Percentiles rank a stretch among this genome's conserved stretches.
phyloP scores from a whole-genome alignment of 2,888 invertebrate genomes.

The Philereme transversata region DNA sequence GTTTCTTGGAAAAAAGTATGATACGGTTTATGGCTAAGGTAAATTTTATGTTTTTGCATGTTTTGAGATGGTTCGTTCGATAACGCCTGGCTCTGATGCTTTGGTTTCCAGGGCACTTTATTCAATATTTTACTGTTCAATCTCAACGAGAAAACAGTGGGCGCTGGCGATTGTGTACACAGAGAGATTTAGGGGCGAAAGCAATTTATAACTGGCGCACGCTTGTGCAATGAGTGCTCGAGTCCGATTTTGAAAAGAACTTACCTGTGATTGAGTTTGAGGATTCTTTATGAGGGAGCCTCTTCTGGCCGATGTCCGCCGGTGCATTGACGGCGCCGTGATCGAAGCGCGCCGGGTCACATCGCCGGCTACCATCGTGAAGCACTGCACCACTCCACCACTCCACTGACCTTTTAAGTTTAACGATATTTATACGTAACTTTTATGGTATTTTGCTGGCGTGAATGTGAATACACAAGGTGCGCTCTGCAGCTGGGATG shows the following conservation, averaged over 20 bases:
- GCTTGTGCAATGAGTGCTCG: slow-evolving; percentile 16
- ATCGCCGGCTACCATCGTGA: slow-evolving; percentile 76
- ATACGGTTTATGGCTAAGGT: too few species aligned
- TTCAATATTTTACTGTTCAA: slow-evolving; percentile 4
- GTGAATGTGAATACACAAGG: slow-evolving; percentile 18
- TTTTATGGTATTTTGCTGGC: slow-evolving; percentile 18
- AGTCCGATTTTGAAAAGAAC: slow-evolving; percentile 14
- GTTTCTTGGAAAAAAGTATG: too few species aligned
- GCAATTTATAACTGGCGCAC: slow-evolving; percentile 25
- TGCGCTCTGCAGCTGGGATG: slow-evolving; percentile 47
- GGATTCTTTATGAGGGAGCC: slow-evolving; percentile 84
- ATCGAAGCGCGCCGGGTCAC: slow-evolving; percentile 80
- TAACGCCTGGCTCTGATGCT: too few species aligned
- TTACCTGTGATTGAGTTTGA: slow-evolving; percentile 77
- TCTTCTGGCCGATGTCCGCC: slow-evolving; percentile 82
- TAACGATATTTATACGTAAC: not conserved
- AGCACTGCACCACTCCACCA: slow-evolving; percentile 45
- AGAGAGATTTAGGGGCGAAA: slow-evolving; percentile 26
- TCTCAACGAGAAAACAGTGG: slow-evolving; percentile 10
- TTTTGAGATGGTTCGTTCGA: too few species aligned
- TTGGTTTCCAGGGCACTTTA: not conserved
- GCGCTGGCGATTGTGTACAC: slow-evolving; percentile 15
- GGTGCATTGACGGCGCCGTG: slow-evolving; percentile 80
- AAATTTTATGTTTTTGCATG: too few species aligned
- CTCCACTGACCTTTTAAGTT: slow-evolving; percentile 19